Base-by-base conservation (phyloP, 92 coral and sea anemone genomes). In the Meandrina meandrites region DNA sequence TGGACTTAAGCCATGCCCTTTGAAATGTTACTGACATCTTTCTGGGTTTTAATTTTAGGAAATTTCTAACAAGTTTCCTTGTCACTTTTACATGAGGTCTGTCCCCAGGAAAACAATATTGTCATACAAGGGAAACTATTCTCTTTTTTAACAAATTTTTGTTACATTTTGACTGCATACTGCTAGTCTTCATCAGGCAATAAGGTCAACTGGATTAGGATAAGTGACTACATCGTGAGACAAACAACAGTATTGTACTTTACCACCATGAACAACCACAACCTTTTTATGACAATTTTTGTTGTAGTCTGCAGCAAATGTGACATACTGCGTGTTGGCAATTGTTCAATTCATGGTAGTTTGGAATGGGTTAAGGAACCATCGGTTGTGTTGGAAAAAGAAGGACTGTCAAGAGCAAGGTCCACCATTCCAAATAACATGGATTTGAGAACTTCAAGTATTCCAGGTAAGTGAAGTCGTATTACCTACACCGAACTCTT, bases 231-330 rank as follows among this genome's bases (percentile, higher is more conserved):
- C n/a, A n/a, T n/a, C n/a, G n/a, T n/a, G n/a, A n/a, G n/a, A n/a
- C n/a, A n/a, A n/a, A n/a, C n/a, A n/a, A n/a, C n/a, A n/a, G n/a
- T n/a, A n/a, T n/a, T n/a, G n/a, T n/a, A n/a, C n/a, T n/a, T n/a
- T n/a, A n/a, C n/a, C n/a, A n/a, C n/a, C n/a, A n/a, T n/a, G n/a
- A n/a, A n/a, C n/a, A n/a, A n/a, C n/a, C n/a, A n/a, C n/a, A n/a
- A n/a, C n/a, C n/a, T n/a, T n/a, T n/a, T n/a, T n/a, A n/a, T n/a
- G n/a, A n/a, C n/a, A 24, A 0, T 60, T 27, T 60, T 48, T 48
- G 53, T 48, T 48, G 53, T 48, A 91, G 93, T 82, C 75, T 91
- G 93, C 71, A 89, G 86, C 75, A 82, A 91, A 11, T 91, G 93
- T 40, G 86, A 88, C 73, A 88, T 88, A 90, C 83, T 91, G 37